Evolutionary conservation across 2,797 vertebrate genomes (phyloP), one percentile per base, ranked within the genome.

Genomic region (Oreochromis mossambicus): DNA sequence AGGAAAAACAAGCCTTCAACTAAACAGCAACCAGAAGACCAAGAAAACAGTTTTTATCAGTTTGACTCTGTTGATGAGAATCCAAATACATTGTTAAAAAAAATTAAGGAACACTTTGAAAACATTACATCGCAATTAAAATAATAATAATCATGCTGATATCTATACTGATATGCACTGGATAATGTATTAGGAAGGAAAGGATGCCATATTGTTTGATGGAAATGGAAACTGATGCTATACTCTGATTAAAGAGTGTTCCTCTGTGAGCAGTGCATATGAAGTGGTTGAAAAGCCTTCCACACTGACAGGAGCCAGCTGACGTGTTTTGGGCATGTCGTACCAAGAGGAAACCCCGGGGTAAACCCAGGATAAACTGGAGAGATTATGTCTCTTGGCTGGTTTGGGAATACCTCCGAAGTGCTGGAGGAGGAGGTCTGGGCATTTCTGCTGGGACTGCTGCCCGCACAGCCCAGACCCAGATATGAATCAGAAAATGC

Each of bases 31-130:
- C 17, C 56, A 61, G 1, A 61, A 61, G 15, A 61, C 15, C 56
- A 19, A 0, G 3, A 58, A 58, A 58, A 4, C 1, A 26, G 0
- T 2, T 56, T 29, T 58, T 4, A 32, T 6, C 2, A 11, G 15
- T 34, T 11, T 61, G n/a, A 32, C 26, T 34, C 9, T 1, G 21
- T 68, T 68, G 24, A 75, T 75, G 15, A 75, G 4, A 75, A 75
- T 50, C 3, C 0, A 50, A 75, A 75, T 66, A 66, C 32, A 61
- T 3, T 11, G 17, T 29, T 1, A 61, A 61, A 19, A 19, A 2
- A 19, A 34, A 34, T 61, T 19, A 34, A 61, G 15, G 0, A 34
- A 61, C 29, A n/a, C 32, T 34, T 36, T n/a, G 0, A n/a, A 61
- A 61, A 34, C 15, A 19, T 11, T 29, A 61, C 29, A 0, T 34